These are phyloP conservation scores for Branchellion lobata DNA, from an alignment of 2,888 invertebrate species.

Conservation along the genomic window DNA sequence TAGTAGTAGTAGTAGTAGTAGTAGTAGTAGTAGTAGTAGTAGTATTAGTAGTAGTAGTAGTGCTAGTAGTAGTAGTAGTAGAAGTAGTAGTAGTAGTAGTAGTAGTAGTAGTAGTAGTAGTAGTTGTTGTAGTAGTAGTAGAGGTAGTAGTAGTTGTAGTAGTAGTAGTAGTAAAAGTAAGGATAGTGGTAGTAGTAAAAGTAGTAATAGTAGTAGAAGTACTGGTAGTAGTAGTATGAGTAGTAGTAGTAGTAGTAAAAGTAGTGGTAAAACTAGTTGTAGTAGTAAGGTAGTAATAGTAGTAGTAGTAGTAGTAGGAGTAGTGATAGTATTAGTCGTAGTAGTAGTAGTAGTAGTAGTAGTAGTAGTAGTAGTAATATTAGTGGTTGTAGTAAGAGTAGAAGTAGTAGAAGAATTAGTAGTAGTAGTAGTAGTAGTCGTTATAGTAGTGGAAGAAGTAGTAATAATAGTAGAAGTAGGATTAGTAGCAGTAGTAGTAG, in stretches of 20 bases:
- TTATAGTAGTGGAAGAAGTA: too few relatives aligned
- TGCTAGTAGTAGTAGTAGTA: conserved; percentile 13
- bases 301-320: conserved; percentile 8
- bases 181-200: neutral
- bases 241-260: conserved; percentile 16
- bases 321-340: neutral
- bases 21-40: conserved; percentile 23
- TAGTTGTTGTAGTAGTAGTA: conserved; percentile 23
- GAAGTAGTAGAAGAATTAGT: too few relatives aligned
- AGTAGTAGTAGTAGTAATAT: too few relatives aligned
- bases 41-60: conserved; percentile 21
- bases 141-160: conserved; percentile 11
- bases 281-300: neutral
- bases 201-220: neutral
- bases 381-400: too few relatives aligned
- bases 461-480: too few relatives aligned
- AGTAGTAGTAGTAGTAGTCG: too few relatives aligned
- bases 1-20: neutral
- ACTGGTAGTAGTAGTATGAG: neutral
- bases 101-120: conserved; percentile 29
- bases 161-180: conserved; percentile 12
- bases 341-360: too few relatives aligned
- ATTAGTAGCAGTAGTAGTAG: too few relatives aligned
- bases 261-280: neutral
- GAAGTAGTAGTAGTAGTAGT: conserved; percentile 22